Base-by-base conservation (phyloP, 2,797 vertebrate genomes). In the Pipistrellus nathusii region DNA sequence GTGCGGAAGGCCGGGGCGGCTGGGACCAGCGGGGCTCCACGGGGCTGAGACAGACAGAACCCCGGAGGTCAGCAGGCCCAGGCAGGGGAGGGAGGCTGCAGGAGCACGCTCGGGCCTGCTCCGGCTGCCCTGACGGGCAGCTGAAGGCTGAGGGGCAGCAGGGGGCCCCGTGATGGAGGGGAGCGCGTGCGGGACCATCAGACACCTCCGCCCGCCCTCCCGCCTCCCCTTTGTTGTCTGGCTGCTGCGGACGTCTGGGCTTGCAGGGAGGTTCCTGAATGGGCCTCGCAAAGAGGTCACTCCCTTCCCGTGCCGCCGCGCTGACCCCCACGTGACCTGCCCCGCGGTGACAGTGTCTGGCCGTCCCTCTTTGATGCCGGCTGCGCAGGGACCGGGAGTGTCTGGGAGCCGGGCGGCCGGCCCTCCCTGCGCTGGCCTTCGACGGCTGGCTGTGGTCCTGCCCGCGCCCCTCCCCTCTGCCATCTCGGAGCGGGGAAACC, bases 181-280 rank as follows among this genome's bases (percentile, higher is more conserved):
- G 41, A 78, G 85, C 7, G 0, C 44, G 2, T 3, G 2, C 55
- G 2, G 82, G 92, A 35, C 92, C 76, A 6, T 75, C 94, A 95
- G 92, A 95, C 93, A 72, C 87, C 77, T 72, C 55, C 25, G 66
- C 41, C 73, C 18, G 13, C 48, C 59, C 44, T 55, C 86, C 35
- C 5, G n/a, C 87, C 85, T 73, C 64, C 84, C 88, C 88, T 97
- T 97, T 96, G 96, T 96, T 95, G 95, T 96, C 96, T 95, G 93
- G 82, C 90, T 11, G 27, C 0, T 8, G 91, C 93, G 96, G 95
- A 53, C n/a, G 93, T 92, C 96, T 96, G 94, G 94, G 71, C 86
- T 73, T 23, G 85, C 85, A 84, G 83, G 93, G 95, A 96, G 95
- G 95, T 96, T 96, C 96, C 96, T 92, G 93, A 94, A 91, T 55